Base-by-base conservation (phyloP, 1,140 invertebrate species). In the Magallana angulata region DNA sequence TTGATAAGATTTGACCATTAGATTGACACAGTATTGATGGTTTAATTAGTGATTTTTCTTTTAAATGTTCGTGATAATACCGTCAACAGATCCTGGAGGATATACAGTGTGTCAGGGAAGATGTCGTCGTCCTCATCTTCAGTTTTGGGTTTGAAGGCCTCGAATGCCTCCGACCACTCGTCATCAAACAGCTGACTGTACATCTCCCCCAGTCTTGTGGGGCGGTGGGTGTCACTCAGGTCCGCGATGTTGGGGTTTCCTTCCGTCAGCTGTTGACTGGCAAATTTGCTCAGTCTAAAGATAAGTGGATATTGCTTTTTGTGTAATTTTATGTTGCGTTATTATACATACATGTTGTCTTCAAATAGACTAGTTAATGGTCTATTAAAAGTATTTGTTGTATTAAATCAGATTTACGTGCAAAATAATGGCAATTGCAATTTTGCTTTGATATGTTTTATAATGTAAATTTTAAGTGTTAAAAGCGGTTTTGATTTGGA, bases 121-220 rank as follows among this genome's bases (percentile, higher is more conserved):
- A 82, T 76, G 24, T 76, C 68, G 12, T 76, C 81, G 16, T 82
- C 81, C 11, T 82, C 48, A 9, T 82, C 81, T 24, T 82, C 81
- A 57, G 18, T 57, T 82, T 57, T 57, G 18, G 81, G 81, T 57
- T 82, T 82, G 2, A 82, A 58, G 57, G 82, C 82, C 48, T 87
- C 86, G 76, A 82, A 89, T 0, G 88, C 88, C 11, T 89, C 88
- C 0, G 84, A 82, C 88, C 88, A 89, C 48, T 89, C 85, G 48
- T 89, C 86, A 64, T 87, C 86, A 82, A 86, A 89, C 14, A 89
- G 18, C 18, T 84, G 76, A 9, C 64, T 76, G 18, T 76, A 89
- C 60, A 62, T 85, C 60, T 87, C 86, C 8, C 68, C 88, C 0
- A 89, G 56, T 83, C 71, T 81, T 24, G 88, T 89, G 14, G 88